Conservation (phyloP, 2,113 vertebrate genomes). For the Dascyllus trimaculatus region DNA sequence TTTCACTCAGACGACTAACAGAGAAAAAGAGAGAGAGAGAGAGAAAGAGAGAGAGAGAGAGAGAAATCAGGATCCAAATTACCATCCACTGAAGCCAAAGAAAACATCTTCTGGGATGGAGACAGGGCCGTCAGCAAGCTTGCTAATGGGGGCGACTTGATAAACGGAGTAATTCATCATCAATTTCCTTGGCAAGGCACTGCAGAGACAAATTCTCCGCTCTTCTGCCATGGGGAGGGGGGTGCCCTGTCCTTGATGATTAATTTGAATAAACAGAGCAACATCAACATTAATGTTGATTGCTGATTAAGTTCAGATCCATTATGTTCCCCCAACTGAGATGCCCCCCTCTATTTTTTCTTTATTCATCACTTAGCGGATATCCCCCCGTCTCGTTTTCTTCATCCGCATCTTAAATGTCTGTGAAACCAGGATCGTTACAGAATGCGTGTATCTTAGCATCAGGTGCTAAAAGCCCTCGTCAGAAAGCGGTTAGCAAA, state of each 20-base stretch:
- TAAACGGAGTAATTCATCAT: slow-evolving; percentile 84
- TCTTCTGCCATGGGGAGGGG: slow-evolving; percentile 54
- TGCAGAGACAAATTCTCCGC: slow-evolving; percentile 65
- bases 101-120: slow-evolving; percentile 60
- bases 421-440: slow-evolving; percentile 6
- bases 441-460: slow-evolving; percentile 18
- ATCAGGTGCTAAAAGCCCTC: slow-evolving; percentile 35
- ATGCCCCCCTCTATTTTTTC: slow-evolving; percentile 25
- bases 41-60: neutral
- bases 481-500: slow-evolving; percentile 1
- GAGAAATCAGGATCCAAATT: slow-evolving; percentile 55
- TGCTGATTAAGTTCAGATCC: slow-evolving; percentile 82
- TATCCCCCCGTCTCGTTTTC: slow-evolving; percentile 40
- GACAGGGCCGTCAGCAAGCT: slow-evolving; percentile 64
- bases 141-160: slow-evolving; percentile 79
- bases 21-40: neutral
- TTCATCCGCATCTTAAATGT: slow-evolving; percentile 48
- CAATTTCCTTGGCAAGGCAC: slow-evolving; percentile 75
- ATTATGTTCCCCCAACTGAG: slow-evolving; percentile 67
- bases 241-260: slow-evolving; percentile 80
- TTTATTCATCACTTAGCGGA: slow-evolving; percentile 49
- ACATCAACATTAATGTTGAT: slow-evolving; percentile 82
- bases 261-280: slow-evolving; percentile 84
- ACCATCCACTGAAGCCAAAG: slow-evolving; percentile 48
- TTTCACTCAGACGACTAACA: slow-evolving; percentile 45